Conservation (phyloP, 37 sponge, comb jelly and placozoan species). For the Diacarnus erythraeanus region DNA sequence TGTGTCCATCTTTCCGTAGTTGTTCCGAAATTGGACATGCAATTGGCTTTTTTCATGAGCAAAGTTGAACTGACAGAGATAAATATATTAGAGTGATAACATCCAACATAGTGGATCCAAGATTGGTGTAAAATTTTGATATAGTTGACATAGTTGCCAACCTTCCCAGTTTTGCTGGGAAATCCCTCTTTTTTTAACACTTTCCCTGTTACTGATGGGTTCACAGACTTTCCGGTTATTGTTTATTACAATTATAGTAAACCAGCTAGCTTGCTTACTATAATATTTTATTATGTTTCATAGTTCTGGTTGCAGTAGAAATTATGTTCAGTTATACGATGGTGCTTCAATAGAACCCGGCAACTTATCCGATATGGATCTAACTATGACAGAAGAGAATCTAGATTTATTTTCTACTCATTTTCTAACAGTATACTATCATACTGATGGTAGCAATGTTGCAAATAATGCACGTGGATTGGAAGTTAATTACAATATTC, state of each 20-base stretch:
- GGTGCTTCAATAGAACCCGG: background rate
- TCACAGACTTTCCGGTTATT: no score
- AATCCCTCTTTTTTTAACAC: no score
- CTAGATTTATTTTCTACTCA: background rate
- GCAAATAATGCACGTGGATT: background rate
- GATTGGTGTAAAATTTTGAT: conserved; percentile 5
- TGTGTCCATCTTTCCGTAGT: conserved; percentile 26
- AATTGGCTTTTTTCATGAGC: conserved; percentile 72
- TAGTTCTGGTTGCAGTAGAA: conserved; percentile 6
- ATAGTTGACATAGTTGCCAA: no score
- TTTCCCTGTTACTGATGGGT: conserved; percentile 1
- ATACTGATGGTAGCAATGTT: background rate
- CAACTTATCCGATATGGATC: background rate
- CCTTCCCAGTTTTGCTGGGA: no score
- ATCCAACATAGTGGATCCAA: conserved; percentile 30
- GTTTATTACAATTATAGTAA: no score
- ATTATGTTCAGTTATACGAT: conserved; percentile 1
- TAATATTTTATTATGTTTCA: no score
- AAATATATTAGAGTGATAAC: conserved; percentile 32
- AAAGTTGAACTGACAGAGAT: conserved; percentile 57
- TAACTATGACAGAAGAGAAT: background rate
- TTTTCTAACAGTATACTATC: background rate
- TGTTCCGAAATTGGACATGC: conserved; percentile 70
- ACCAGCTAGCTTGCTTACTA: no score
- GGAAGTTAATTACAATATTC: background rate